Evolutionary conservation across 2,113 vertebrate species (phyloP).

Genomic region (Rhadina sibilatrix): DNA sequence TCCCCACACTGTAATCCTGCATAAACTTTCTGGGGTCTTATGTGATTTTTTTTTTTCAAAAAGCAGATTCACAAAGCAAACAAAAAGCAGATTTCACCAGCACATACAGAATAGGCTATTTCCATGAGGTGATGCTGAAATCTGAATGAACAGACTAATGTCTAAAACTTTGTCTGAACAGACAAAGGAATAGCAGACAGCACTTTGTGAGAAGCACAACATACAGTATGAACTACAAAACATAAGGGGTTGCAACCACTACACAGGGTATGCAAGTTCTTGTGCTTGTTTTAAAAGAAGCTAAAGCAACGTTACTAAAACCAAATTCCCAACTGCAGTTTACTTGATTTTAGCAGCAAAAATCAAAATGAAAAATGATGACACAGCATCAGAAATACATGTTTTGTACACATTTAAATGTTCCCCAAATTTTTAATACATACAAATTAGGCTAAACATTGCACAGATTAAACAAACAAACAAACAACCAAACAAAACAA

Average conservation of each 20-base stretch:
- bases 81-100: background rate
- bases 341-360: background rate
- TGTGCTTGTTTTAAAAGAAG: background rate
- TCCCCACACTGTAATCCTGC: background rate
- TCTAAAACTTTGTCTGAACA: background rate
- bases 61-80: background rate
- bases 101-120: background rate
- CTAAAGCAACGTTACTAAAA: background rate
- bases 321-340: background rate
- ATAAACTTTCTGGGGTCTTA: background rate
- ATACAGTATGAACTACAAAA: fast-evolving
- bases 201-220: background rate
- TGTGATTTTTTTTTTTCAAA: background rate
- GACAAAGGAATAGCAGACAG: background rate
- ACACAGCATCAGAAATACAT: background rate
- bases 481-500: too few relatives aligned
- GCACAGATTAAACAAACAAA: background rate
- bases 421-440: background rate
- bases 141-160: background rate
- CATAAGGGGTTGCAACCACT: background rate
- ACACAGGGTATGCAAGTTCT: background rate
- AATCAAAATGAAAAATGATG: background rate
- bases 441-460: background rate
- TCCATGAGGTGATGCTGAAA: background rate
- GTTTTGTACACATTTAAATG: background rate